Percentiles rank a stretch among this genome's conserved stretches.
Evolutionary conservation across 1,140 invertebrate species (phyloP).

Genomic region (Drosophila yakuba): DNA sequence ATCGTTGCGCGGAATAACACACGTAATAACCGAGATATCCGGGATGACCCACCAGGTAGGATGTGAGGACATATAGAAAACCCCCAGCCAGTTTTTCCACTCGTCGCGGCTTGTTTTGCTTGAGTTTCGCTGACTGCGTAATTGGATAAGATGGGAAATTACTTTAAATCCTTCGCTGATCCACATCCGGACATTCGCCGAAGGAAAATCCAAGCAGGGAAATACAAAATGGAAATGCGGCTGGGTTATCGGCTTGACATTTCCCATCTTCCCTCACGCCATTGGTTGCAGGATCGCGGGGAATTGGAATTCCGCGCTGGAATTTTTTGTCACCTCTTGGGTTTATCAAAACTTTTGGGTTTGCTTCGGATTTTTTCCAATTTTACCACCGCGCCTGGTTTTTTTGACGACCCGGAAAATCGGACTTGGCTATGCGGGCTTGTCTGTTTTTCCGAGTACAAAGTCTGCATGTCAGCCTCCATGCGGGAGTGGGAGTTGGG

Average conservation of each 20-base stretch:
- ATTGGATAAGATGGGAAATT: constrained; percentile 83
- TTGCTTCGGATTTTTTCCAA: constrained; percentile 59
- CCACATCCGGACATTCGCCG: constrained; percentile 66
- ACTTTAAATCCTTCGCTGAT: constrained; percentile 76
- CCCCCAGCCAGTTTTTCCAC: constrained; percentile 41
- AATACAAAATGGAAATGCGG: constrained; percentile 71
- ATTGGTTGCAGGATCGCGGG: constrained; percentile 47
- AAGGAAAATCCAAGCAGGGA: constrained; percentile 71
- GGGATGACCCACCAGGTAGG: constrained; percentile 65
- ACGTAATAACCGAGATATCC: constrained; percentile 73
- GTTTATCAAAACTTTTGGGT: constrained; percentile 80
- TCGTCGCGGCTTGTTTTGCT: constrained; percentile 54
- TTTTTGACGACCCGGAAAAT: constrained; percentile 27
- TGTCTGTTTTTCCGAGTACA: constrained; percentile 53
- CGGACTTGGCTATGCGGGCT: constrained; percentile 41
- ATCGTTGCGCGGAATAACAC: constrained; percentile 76
- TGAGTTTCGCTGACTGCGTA: constrained; percentile 82
- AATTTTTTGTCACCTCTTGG: constrained; percentile 71
- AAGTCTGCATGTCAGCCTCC: constrained; percentile 21
- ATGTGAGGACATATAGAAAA: constrained; percentile 26
- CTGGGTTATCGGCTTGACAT: constrained; percentile 45
- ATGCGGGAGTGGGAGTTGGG: constrained; percentile 32
- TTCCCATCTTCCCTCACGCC: constrained; percentile 56
- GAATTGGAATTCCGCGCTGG: constrained; percentile 62
- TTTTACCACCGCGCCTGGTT: constrained; percentile 41